These are phyloP conservation scores for Drosophila littoralis DNA, from an alignment of 1,140 invertebrate species.

Conservation along the genomic window DNA sequence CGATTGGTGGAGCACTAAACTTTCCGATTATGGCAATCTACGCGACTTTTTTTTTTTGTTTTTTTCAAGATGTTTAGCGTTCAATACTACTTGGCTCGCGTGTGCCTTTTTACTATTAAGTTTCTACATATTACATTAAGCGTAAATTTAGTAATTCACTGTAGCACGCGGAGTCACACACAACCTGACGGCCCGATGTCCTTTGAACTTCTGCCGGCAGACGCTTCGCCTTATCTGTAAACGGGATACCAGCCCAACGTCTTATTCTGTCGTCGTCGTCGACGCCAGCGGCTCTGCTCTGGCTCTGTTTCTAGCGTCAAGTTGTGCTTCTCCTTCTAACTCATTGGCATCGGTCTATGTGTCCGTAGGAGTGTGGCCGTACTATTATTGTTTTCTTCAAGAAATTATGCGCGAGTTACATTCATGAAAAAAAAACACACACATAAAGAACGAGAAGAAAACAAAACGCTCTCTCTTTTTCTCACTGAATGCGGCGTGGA, in stretches of 20 bases:
- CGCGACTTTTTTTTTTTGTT: background rate
- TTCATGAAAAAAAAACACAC: constrained; percentile 42
- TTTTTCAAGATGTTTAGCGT: background rate
- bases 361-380: constrained; percentile 22
- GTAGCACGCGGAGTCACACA: constrained; percentile 49
- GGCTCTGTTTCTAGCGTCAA: constrained; percentile 44
- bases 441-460: constrained; percentile 57
- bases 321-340: constrained; percentile 66
- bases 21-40: constrained; percentile 3
- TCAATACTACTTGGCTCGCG: constrained; percentile 19
- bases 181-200: constrained; percentile 77
- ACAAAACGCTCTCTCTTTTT: constrained; percentile 39
- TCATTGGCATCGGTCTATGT: constrained; percentile 10
- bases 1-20: background rate
- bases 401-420: constrained; percentile 63
- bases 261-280: constrained; percentile 56
- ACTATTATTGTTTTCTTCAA: constrained; percentile 77
- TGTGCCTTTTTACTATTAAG: background rate
- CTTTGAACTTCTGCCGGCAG: constrained; percentile 79
- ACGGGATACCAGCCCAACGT: constrained; percentile 68
- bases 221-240: constrained; percentile 69
- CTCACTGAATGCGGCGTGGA: constrained; percentile 13
- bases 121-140: background rate
- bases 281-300: constrained; percentile 37
- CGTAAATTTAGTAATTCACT: constrained; percentile 1